A percentile compares a stretch with the other conserved stretches of the same genome.
phyloP scores from a whole-genome alignment of 2,888 invertebrate species.

The Drosophila pseudotalamancana region DNA sequence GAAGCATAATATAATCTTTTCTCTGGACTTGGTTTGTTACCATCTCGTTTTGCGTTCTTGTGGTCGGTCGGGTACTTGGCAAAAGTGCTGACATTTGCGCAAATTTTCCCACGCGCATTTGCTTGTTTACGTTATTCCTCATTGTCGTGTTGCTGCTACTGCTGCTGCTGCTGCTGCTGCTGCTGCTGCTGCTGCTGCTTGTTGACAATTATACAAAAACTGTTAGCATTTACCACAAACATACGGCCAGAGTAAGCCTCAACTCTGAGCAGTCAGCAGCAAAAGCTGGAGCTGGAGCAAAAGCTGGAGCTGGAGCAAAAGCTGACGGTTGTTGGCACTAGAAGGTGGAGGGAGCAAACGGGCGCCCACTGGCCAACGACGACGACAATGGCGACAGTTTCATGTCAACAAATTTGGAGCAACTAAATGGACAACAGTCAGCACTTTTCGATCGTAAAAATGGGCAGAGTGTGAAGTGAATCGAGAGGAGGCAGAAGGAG shows the following conservation, averaged over 20 bases:
- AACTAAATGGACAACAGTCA: slow-evolving; percentile 72
- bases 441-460: slow-evolving; percentile 75
- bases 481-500: not conserved
- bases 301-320: slow-evolving; percentile 17
- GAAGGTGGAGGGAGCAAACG: slow-evolving; percentile 9
- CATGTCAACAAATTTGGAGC: slow-evolving; percentile 67
- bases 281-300: slow-evolving; percentile 16
- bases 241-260: slow-evolving; percentile 54
- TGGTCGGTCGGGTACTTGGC: slow-evolving; percentile 38
- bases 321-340: too few relatives aligned
- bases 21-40: slow-evolving; percentile 23
- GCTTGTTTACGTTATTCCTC: slow-evolving; percentile 71
- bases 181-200: slow-evolving; percentile 27
- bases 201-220: slow-evolving; percentile 79
- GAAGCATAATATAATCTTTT: slow-evolving; percentile 62
- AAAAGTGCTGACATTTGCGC: slow-evolving; percentile 71
- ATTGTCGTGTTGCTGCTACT: slow-evolving; percentile 47
- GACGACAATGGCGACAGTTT: slow-evolving; percentile 68
- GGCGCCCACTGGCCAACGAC: not conserved
- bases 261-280: not conserved
- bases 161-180: slow-evolving; percentile 25
- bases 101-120: slow-evolving; percentile 68
- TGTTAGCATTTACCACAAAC: slow-evolving; percentile 74
- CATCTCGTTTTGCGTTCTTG: slow-evolving; percentile 43
- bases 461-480: slow-evolving; percentile 10